phyloP scores from a whole-genome alignment of 2,113 vertebrate genomes.

The Halcyon malimbica region DNA sequence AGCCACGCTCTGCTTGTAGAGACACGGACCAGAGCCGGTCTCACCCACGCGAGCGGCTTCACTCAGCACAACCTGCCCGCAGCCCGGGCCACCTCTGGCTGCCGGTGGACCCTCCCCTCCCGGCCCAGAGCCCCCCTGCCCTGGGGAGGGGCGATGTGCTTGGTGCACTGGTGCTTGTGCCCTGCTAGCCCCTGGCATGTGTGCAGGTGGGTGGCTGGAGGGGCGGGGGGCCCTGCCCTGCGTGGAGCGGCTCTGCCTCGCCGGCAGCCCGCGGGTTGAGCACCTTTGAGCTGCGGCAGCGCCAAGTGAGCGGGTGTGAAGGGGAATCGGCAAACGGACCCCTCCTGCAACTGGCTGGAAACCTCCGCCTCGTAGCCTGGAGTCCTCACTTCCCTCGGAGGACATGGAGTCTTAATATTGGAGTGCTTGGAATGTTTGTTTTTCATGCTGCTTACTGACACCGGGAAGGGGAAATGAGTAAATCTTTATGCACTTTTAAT shows the following conservation, averaged over 20 bases:
- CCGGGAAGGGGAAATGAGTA: constrained; percentile 44
- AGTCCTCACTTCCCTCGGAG: not conserved
- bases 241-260: rapidly evolving
- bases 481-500: constrained; percentile 59
- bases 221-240: not conserved
- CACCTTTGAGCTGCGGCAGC: not conserved
- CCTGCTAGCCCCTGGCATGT: rapidly evolving
- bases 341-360: not conserved
- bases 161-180: rapidly evolving
- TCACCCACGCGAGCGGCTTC: rapidly evolving
- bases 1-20: not conserved
- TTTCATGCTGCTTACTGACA: constrained; percentile 37
- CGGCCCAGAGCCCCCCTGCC: not conserved
- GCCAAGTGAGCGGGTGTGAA: rapidly evolving
- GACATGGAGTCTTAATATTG: not conserved
- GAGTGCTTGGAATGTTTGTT: constrained; percentile 34
- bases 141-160: not conserved
- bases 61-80: not conserved
- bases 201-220: not conserved
- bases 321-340: not conserved
- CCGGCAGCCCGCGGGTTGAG: rapidly evolving
- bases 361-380: not conserved
- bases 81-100: not conserved
- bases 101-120: not conserved
- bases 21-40: not conserved